phyloP scores from a whole-genome alignment of 2,113 vertebrate species.

The Jaculus jaculus region DNA sequence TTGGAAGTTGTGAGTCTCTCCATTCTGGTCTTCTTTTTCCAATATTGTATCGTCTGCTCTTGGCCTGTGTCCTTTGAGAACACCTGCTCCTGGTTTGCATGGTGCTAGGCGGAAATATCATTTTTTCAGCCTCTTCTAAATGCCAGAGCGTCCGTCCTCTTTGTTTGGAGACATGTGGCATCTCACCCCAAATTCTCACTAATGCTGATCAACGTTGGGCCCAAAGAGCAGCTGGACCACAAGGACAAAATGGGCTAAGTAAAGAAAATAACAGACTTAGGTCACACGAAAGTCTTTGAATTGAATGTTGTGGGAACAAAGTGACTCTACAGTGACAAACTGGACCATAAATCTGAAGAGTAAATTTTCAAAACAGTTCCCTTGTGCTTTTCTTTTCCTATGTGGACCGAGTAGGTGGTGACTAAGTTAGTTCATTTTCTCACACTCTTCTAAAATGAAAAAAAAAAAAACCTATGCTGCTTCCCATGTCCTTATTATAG shows the following conservation, averaged over 20 bases:
- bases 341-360: constrained; percentile 58
- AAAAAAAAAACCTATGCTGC: constrained; percentile 64
- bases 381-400: constrained; percentile 69
- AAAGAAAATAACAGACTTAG: constrained; percentile 36
- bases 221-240: neutral
- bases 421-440: constrained; percentile 79
- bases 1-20: neutral
- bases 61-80: neutral
- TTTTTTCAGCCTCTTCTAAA: constrained; percentile 43
- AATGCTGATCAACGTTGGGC: neutral
- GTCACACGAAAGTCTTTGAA: constrained; percentile 45
- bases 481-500: neutral
- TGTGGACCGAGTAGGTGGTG: constrained; percentile 59
- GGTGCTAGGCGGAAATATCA: neutral
- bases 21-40: neutral
- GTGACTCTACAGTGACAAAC: constrained; percentile 63
- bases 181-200: neutral
- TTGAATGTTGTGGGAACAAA: constrained; percentile 60
- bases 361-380: constrained; percentile 60
- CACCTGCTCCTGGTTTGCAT: neutral
- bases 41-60: neutral
- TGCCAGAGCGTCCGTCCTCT: neutral
- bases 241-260: constrained; percentile 11
- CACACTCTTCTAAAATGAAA: constrained; percentile 78
- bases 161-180: constrained; percentile 28